These are phyloP conservation scores for Nycticebus coucang DNA, from an alignment of 2,113 vertebrate genomes.

Conservation along the genomic window DNA sequence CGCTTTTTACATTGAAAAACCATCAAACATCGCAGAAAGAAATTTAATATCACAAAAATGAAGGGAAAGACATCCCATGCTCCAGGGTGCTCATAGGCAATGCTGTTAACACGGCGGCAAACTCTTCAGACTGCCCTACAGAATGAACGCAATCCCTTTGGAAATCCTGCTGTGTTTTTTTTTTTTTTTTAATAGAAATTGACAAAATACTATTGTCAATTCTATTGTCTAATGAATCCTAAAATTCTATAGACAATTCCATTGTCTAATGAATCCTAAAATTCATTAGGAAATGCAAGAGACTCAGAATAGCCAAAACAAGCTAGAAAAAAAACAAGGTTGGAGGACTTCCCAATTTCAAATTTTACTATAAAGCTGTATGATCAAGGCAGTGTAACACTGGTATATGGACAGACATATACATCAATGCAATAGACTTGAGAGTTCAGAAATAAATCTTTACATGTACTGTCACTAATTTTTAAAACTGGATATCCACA, in stretches of 20 bases:
- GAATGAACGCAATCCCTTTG: neutral
- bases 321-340: neutral
- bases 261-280: no score
- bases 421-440: neutral
- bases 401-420: neutral
- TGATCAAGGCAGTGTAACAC: neutral
- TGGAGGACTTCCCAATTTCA: neutral
- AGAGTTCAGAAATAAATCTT: neutral
- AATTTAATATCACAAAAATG: neutral
- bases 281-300: neutral
- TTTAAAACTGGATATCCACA: neutral
- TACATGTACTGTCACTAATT: neutral
- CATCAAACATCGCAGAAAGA: neutral
- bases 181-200: neutral
- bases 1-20: neutral
- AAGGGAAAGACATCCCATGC: neutral
- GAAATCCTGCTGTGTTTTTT: neutral
- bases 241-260: no score
- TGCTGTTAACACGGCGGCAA: neutral
- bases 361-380: neutral
- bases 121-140: neutral
- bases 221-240: no score
- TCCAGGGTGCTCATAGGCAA: neutral
- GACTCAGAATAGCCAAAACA: neutral
- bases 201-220: neutral